Conservation (phyloP, 2,888 invertebrate species). For the Unio delphinus region DNA sequence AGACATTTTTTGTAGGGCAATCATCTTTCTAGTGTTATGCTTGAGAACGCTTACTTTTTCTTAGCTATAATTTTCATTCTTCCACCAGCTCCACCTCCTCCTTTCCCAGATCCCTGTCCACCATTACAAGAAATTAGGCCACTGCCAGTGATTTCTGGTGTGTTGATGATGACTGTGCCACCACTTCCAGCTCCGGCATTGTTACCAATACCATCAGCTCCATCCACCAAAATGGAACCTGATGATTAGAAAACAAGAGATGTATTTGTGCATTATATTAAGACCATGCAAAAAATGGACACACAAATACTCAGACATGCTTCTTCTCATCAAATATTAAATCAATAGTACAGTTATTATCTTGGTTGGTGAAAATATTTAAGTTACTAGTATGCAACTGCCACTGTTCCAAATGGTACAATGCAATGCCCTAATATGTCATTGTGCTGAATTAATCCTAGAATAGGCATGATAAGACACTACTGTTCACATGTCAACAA, state of each 20-base stretch:
- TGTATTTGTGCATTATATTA: constrained; percentile 1
- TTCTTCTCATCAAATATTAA: background rate
- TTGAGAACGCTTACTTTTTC: constrained; percentile 16
- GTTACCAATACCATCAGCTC: constrained; percentile 27
- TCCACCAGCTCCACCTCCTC: constrained; percentile 56
- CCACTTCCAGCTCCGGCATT: constrained; percentile 54
- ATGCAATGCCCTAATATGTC: no score
- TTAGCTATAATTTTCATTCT: constrained; percentile 34
- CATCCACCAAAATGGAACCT: constrained; percentile 50
- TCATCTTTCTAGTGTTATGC: no score
- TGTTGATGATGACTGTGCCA: constrained; percentile 36
- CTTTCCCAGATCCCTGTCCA: constrained; percentile 34
- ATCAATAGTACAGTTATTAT: background rate
- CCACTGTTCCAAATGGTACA: no score
- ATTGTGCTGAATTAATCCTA: no score
- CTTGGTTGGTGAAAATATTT: no score
- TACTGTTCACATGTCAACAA: no score
- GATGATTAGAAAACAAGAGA: background rate
- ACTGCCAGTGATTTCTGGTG: constrained; percentile 33
- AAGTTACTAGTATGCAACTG: no score
- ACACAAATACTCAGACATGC: background rate
- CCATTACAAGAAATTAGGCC: constrained; percentile 44
- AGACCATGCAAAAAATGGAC: background rate
- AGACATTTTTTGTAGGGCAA: no score
- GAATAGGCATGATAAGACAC: no score